Base-by-base conservation (phyloP, 2,113 vertebrate genomes). In the Paralichthys olivaceus region DNA sequence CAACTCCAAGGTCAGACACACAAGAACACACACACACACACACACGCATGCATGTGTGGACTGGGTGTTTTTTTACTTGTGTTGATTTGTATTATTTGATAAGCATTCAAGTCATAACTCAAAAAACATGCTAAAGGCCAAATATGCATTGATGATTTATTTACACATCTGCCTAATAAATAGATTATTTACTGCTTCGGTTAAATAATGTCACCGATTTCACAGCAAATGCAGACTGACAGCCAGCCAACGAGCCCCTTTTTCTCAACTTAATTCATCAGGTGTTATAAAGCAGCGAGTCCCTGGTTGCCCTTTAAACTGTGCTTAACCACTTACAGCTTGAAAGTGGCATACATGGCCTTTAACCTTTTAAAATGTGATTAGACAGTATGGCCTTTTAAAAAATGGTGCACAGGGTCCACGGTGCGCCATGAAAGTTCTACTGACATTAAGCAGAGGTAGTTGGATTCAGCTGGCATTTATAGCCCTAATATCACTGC, bases 1-100 rank as follows among this genome's bases (percentile, higher is more conserved):
- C 83, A 93, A 76, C 68, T 58, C 93, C 84, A 95, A 95, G 93
- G 94, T 95, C 71, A 84, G 75, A 17, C 45, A 61, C 43, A 57
- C 1, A 34, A 32, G 32, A 34, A 59, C 12, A 57, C 26, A 66
- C 8, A 66, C 26, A 75, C 1, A 84, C n/a, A 65, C 15, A 12
- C 15, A 25, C 7, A 8, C 32, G 9, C 32, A 12, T 37, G 9
- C 26, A 56, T 77, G 37, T n/a, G 5, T 60, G 13, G 11, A 43
- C 40, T 43, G 40, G 12, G 12, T 43, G 13, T 34, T 43, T 53
- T 51, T 20, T 51, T 8, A 20, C 49, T n/a, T 51, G 19, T n/a
- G 5, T 20, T n/a, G 20, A 53, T 47, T 47, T 47, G 43, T 47
- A 47, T 17, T 47, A 47, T 47, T 47, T 40, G 37, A 40, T 40